A percentile compares a stretch with the other conserved stretches of the same genome.
Conservation (phyloP, 2,888 invertebrate genomes). For the Agrilus biguttatus region DNA sequence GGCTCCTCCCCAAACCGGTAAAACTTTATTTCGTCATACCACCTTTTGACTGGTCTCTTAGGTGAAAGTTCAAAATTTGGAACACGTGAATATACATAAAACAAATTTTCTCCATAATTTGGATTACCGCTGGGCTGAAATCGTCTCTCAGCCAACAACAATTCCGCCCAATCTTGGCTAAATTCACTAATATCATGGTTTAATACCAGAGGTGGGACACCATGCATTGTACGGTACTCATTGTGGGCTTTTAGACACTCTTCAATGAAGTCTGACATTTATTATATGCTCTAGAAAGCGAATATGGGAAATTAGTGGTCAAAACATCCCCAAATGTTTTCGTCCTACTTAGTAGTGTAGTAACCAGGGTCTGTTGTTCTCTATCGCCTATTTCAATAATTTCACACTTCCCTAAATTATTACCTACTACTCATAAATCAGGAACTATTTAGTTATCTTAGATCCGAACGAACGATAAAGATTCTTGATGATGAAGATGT, state of each 20-base stretch:
- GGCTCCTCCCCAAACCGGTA: conserved; percentile 56
- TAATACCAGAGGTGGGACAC: conserved; percentile 39
- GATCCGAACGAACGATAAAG: too few species aligned
- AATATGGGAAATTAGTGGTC: too few species aligned
- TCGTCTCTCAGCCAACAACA: conserved; percentile 35
- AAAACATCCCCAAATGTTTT: too few species aligned
- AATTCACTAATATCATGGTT: conserved; percentile 37
- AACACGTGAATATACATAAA: conserved; percentile 51
- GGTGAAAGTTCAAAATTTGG: conserved; percentile 48
- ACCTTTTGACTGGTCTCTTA: conserved; percentile 58
- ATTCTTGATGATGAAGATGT: too few species aligned
- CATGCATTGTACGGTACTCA: conserved; percentile 39
- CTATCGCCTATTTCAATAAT: too few species aligned
- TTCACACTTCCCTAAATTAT: too few species aligned
- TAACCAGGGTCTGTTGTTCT: too few species aligned
- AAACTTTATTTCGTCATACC: conserved; percentile 64
- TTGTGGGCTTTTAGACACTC: conserved; percentile 45
- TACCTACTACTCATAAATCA: too few species aligned
- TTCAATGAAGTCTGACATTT: conserved; percentile 21
- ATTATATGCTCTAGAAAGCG: too few species aligned
- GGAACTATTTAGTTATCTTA: too few species aligned
- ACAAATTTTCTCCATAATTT: conserved; percentile 53
- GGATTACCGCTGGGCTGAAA: conserved; percentile 42
- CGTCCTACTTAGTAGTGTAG: too few species aligned
- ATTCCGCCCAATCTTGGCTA: conserved; percentile 38